Base-by-base conservation (phyloP, 1,140 invertebrate species). In the Atta colombica region DNA sequence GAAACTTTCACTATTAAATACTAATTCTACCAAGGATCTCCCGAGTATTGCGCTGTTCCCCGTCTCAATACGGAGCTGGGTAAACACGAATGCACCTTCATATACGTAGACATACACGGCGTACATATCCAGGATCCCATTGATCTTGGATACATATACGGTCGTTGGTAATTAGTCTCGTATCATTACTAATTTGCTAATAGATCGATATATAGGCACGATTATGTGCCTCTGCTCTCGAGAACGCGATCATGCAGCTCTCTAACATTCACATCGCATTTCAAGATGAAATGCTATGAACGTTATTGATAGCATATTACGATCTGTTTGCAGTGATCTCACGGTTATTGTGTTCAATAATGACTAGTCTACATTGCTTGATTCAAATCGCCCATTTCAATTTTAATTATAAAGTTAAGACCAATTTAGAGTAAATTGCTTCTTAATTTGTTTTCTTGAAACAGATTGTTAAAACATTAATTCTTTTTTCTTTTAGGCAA, bases 1-100 rank as follows among this genome's bases (percentile, higher is more conserved):
- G 86, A 90, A 92, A 90, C 90, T 92, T 89, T 92, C 85, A 87
- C 90, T 91, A 90, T 92, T 91, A 92, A 92, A 92, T 90, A 92
- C 91, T 91, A 92, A 92, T 92, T 92, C 77, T 63, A 53, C 77
- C 61, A 14, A 28, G 65, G 60, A 82, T 91, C 88, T 81, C 86
- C 35, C 58, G 86, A 69, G 90, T 82, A 91, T 86, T 86, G 66
- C 71, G 60, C 77, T 65, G 87, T 78, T 88, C 55, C 77, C 28
- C 63, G 60, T 77, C 87, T 66, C 66, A 65, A 78, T 72, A 85
- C 87, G 66, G 55, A 63, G 55, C 81, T 61, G 49, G 18, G 63
- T 72, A 87, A 78, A 75, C 77, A 86, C 77, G 69, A 72, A 66
- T 60, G 53, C 74, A 51, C 35, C 49, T 69, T 53, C 63, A 39